phyloP scores from a whole-genome alignment of 2,113 vertebrate species.

The sheep (Ovis aries) region ARS-UI_Ramb_v3.0 NC_056078.1:10680501-10681000 shows the following conservation, averaged over 20 bases:
- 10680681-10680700: background rate
- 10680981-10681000: background rate
- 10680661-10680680: background rate
- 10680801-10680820: background rate
- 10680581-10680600: background rate
- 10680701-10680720: background rate
- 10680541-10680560: background rate
- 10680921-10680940: background rate
- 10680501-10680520: background rate
- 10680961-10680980: background rate
- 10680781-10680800: background rate
- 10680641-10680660: background rate
- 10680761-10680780: fast-evolving
- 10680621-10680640: background rate
- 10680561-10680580: fast-evolving
- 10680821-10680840: no score
- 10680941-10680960: background rate
- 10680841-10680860: background rate
- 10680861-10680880: background rate
- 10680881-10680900: background rate
- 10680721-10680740: background rate
- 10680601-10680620: background rate
- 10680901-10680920: background rate
- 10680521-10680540: background rate
- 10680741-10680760: background rate